Conservation (phyloP, 2,113 vertebrate genomes). For the Noturus placidus region DNA sequence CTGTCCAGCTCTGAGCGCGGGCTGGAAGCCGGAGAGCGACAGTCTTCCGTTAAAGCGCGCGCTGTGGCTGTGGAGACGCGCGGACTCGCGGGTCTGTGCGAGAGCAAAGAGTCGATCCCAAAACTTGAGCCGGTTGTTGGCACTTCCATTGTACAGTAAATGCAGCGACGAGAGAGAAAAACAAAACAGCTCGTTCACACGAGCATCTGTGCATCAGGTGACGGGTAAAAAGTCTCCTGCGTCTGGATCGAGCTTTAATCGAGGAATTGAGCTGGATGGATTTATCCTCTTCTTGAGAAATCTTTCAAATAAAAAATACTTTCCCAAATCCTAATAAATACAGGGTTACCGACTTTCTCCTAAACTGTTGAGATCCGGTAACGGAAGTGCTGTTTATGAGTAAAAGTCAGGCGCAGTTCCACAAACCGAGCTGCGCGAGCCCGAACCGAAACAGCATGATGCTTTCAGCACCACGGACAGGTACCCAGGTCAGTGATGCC, state of each 20-base stretch:
- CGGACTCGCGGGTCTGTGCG: slow-evolving; percentile 77
- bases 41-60: slow-evolving; percentile 72
- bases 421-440: neutral
- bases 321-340: slow-evolving; percentile 21
- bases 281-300: slow-evolving; percentile 12
- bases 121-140: slow-evolving; percentile 79
- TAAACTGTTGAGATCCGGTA: neutral
- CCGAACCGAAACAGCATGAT: slow-evolving; percentile 16
- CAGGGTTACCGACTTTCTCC: neutral
- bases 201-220: slow-evolving; percentile 39
- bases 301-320: neutral
- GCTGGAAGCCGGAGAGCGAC: slow-evolving; percentile 78
- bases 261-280: neutral
- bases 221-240: neutral
- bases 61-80: slow-evolving; percentile 72
- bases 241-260: neutral
- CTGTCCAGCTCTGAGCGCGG: slow-evolving; percentile 79
- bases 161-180: neutral
- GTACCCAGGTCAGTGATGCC: slow-evolving; percentile 30
- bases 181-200: neutral
- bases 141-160: slow-evolving; percentile 76
- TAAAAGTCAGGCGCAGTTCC: slow-evolving; percentile 5
- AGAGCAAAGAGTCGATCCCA: slow-evolving; percentile 87
- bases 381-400: neutral
- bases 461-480: slow-evolving; percentile 62